A percentile compares a stretch with the other conserved stretches of the same genome.
phyloP scores from a whole-genome alignment of 2,797 vertebrate genomes.

The Phalloptychus januarius region DNA sequence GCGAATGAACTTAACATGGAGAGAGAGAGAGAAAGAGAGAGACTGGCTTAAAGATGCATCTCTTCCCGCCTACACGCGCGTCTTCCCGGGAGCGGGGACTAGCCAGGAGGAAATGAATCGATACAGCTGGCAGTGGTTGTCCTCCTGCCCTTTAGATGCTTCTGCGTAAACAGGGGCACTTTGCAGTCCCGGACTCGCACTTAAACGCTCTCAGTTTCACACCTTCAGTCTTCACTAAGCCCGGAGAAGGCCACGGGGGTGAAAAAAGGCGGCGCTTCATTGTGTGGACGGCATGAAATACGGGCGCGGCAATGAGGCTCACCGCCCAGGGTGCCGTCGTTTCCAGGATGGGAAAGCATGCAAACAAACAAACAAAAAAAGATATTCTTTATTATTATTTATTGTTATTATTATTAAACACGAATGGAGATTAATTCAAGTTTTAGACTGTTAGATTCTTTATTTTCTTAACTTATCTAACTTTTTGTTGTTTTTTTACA shows the following conservation, averaged over 20 bases:
- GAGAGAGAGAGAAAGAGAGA: conserved; percentile 26
- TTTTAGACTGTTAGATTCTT: background rate
- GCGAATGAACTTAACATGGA: conserved; percentile 33
- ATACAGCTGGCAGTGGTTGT: conserved; percentile 52
- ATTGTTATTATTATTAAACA: too few species aligned
- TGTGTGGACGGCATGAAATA: background rate
- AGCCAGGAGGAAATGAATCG: conserved; percentile 53
- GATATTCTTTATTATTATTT: too few species aligned
- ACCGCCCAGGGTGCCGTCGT: background rate
- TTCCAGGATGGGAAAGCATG: background rate
- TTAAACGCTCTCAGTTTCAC: conserved; percentile 22
- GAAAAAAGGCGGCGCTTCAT: background rate
- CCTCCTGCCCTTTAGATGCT: conserved; percentile 61
- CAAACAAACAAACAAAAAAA: background rate
- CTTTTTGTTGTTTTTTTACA: background rate
- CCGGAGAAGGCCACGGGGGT: background rate
- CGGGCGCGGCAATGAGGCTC: background rate
- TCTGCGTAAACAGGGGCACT: conserved; percentile 45
- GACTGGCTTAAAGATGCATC: conserved; percentile 34
- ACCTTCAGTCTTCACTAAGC: conserved; percentile 12
- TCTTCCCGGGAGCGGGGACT: conserved; percentile 31
- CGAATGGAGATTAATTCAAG: background rate
- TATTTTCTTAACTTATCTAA: background rate
- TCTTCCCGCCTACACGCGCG: conserved; percentile 28
- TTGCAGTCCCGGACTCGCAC: conserved; percentile 33